A percentile compares a stretch with the other conserved stretches of the same genome.
phyloP scores from a whole-genome alignment of 2,888 invertebrate genomes.

The Trachelus stipa region DNA sequence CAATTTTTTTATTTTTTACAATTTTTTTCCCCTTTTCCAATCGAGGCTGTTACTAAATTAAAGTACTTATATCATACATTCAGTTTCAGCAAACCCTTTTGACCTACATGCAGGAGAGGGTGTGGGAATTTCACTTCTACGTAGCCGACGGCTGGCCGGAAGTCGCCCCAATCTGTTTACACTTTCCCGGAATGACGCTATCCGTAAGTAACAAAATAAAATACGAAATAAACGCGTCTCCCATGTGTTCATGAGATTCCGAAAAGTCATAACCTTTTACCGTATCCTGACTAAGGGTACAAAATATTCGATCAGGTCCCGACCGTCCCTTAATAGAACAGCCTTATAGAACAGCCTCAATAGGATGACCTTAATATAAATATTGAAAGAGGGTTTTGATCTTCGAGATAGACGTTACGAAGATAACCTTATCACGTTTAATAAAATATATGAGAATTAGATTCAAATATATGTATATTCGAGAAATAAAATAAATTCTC shows the following conservation, averaged over 20 bases:
- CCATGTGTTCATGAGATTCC: background rate
- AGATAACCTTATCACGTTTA: no score
- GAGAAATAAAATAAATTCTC: no score
- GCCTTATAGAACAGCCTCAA: background rate
- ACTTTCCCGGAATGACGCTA: conserved; percentile 89
- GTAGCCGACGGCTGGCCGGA: conserved; percentile 90
- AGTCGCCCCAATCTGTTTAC: conserved; percentile 80
- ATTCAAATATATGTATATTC: no score
- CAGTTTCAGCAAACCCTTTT: conserved; percentile 92
- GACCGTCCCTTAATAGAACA: background rate
- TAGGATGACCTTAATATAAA: background rate
- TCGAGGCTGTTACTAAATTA: background rate
- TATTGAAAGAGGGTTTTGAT: background rate
- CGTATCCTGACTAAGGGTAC: background rate
- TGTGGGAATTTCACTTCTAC: conserved; percentile 93
- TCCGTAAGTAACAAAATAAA: conserved; percentile 73
- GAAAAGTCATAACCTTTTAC: background rate
- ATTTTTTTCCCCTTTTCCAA: background rate
- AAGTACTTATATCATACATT: background rate
- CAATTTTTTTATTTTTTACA: no score
- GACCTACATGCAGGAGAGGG: conserved; percentile 88
- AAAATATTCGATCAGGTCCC: background rate
- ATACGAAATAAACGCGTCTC: background rate
- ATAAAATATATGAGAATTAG: no score
- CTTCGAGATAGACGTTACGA: background rate